phyloP scores from a whole-genome alignment of 1,140 invertebrate species.

The Drosophila tristis region DNA sequence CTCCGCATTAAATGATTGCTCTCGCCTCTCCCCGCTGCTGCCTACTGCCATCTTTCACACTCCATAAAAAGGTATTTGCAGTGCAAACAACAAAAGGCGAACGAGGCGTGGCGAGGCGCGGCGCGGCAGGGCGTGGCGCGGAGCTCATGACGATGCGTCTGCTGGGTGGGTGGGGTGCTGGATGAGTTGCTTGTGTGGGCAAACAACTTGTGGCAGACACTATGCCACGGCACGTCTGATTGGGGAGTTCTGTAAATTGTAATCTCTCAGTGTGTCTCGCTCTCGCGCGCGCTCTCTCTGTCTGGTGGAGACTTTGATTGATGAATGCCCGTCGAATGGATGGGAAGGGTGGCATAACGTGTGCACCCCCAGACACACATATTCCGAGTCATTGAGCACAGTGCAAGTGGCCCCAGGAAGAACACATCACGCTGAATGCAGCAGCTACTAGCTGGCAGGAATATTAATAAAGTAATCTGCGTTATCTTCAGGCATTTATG shows the following conservation, averaged over 20 bases:
- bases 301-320: constrained; percentile 36
- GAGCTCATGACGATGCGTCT: background rate
- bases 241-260: constrained; percentile 10
- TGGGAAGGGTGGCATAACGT: constrained; percentile 23
- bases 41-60: background rate
- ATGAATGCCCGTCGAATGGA: constrained; percentile 27
- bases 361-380: constrained; percentile 13
- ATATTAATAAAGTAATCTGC: too few species aligned
- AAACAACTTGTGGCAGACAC: constrained; percentile 11
- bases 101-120: background rate
- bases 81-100: constrained; percentile 1
- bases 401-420: background rate
- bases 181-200: constrained; percentile 2
- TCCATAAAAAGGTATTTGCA: constrained; percentile 36
- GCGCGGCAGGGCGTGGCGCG: background rate
- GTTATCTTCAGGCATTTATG: too few species aligned
- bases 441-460: too few species aligned
- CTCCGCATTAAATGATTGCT: constrained; percentile 25
- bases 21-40: too few species aligned
- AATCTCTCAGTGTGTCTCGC: background rate
- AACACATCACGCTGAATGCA: too few species aligned
- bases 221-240: background rate
- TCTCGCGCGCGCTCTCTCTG: too few species aligned
- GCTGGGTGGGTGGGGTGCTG: too few species aligned
- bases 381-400: background rate